Conservation (phyloP, 2,797 vertebrate genomes). For the Nyctibius grandis region DNA sequence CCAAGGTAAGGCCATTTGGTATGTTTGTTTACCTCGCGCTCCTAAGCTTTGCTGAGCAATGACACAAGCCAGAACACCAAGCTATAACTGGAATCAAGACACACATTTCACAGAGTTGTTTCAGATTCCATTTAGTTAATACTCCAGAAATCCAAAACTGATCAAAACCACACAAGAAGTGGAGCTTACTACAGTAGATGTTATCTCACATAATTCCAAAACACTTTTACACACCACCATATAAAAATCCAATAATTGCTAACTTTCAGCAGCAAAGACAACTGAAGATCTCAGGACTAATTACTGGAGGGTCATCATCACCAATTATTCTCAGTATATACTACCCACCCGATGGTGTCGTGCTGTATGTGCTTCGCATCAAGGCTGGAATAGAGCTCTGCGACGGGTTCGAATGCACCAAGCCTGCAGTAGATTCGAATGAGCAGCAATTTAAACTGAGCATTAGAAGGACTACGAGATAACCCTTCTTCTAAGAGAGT, state of each 20-base stretch:
- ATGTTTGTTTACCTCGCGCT: background rate
- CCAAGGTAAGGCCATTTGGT: background rate
- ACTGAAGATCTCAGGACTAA: background rate
- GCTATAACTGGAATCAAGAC: background rate
- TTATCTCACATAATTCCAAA: background rate
- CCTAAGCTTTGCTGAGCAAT: background rate
- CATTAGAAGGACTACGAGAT: constrained; percentile 88
- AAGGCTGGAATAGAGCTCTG: constrained; percentile 94
- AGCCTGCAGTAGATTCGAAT: constrained; percentile 92
- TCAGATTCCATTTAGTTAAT: background rate
- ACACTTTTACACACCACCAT: fast-evolving
- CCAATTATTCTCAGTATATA: constrained; percentile 70
- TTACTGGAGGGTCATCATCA: background rate
- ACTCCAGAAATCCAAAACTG: background rate
- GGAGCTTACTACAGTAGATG: fast-evolving
- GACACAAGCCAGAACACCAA: background rate
- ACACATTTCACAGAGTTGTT: background rate
- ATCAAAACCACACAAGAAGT: background rate
- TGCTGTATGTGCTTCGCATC: constrained; percentile 98
- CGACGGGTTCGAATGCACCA: constrained; percentile 93
- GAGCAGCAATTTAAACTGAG: constrained; percentile 97
- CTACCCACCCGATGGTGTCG: constrained; percentile 95
- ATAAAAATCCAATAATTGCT: background rate
- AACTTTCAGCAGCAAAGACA: background rate
- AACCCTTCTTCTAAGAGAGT: constrained; percentile 89